These are phyloP conservation scores for Recurvirostra avosetta DNA, from an alignment of 2,113 vertebrate species.

Conservation along the genomic window DNA sequence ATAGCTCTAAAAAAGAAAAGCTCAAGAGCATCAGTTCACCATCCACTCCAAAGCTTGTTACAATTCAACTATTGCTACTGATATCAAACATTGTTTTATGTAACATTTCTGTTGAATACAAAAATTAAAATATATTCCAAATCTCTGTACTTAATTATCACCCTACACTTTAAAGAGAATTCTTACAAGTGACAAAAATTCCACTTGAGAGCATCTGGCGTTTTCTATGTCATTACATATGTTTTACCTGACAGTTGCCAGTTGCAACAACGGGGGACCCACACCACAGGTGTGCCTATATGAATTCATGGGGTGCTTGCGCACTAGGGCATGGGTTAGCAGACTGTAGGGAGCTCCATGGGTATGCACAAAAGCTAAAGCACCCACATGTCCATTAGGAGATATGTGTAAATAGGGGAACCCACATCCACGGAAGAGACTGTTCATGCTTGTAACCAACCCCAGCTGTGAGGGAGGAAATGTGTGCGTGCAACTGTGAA, in stretches of 20 bases:
- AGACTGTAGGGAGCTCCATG: fast-evolving
- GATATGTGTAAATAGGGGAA: not conserved
- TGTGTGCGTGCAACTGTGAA: fast-evolving
- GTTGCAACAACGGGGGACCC: not conserved
- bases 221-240: no score
- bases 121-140: not conserved
- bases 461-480: not conserved
- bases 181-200: not conserved
- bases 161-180: not conserved
- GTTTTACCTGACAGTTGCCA: not conserved
- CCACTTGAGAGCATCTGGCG: not conserved
- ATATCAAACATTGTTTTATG: not conserved
- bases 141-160: not conserved
- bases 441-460: not conserved
- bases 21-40: not conserved
- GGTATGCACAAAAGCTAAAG: not conserved
- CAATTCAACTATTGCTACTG: not conserved
- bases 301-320: not conserved
- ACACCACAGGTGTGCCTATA: not conserved
- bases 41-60: not conserved
- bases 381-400: not conserved
- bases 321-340: not conserved
- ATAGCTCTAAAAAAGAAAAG: not conserved
- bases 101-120: not conserved
- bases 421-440: not conserved